Evolutionary conservation across 2,888 invertebrate genomes (phyloP).

Genomic region (Trachelus iudaicus): DNA sequence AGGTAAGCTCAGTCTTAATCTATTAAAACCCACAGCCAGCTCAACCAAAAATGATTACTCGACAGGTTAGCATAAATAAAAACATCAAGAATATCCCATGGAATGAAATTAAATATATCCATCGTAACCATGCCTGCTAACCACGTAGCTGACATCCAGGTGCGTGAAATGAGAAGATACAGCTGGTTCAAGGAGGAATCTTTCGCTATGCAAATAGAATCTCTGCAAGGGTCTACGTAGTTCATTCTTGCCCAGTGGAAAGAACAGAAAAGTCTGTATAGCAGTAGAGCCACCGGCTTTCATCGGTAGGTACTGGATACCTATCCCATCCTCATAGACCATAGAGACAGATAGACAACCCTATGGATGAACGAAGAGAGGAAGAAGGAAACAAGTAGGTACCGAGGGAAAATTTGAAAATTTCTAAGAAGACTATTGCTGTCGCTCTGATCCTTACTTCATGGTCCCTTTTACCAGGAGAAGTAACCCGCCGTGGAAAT

Average conservation of each 20-base stretch:
- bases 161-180: not conserved
- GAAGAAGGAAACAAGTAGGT: slow-evolving; percentile 6
- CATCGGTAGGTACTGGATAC: not conserved
- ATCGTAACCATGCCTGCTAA: not conserved
- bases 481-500: slow-evolving; percentile 26
- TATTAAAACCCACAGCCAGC: not conserved
- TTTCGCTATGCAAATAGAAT: not conserved
- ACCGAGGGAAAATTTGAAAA: slow-evolving; percentile 33
- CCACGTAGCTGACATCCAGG: not conserved
- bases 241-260: not conserved
- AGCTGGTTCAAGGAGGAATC: not conserved
- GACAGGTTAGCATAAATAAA: not conserved
- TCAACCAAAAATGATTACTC: not conserved
- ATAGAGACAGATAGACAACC: slow-evolving; percentile 16
- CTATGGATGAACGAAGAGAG: not conserved
- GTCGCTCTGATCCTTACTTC: not conserved
- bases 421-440: slow-evolving; percentile 37
- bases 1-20: not conserved
- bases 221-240: not conserved
- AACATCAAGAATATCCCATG: not conserved
- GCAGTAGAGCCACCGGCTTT: not conserved
- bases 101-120: not conserved
- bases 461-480: slow-evolving; percentile 10
- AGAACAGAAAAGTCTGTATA: not conserved
- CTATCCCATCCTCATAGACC: not conserved